Base-by-base conservation (phyloP, 2,888 invertebrate species). In the Drosophila limbata region DNA sequence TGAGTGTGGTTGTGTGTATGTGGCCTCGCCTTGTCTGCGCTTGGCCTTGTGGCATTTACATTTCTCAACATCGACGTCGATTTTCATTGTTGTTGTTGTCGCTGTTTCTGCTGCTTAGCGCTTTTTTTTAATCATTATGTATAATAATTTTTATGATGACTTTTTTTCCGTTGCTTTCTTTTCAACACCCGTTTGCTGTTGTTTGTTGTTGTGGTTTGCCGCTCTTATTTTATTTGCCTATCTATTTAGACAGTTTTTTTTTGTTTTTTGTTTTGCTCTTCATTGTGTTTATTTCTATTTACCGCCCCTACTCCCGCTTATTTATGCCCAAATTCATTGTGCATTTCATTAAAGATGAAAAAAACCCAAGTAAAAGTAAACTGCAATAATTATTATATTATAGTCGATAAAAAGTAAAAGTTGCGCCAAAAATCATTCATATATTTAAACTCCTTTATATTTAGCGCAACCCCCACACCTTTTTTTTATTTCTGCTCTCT, bases 31-130 rank as follows among this genome's bases (percentile, higher is more conserved):
- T 86, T 84, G 84, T 82, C 84, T 84, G 84, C 80, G 86, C 83
- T 83, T 87, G 89, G 88, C 88, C 89, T 87, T 89, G 89, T 84
- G 82, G 86, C 85, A 80, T 89, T 87, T 83, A 84, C 87, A 87
- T 87, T 84, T 84, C 84, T 82, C 80, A 87, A 82, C 79, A 79
- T 79, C 71, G 72, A 65, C 59, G 78, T 69, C 57, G 73, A 62
- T 77, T 70, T 70, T 50, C 57, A 59, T 56, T 72, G 60, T 60
- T 47, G 45, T 44, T 57, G 56, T 55, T 65, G 52, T 61, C 55
- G 53, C 39, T 53, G 56, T 55, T 39, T 44, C 71, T 51, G 66
- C 61, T 59, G 74, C 72, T 73, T 67, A 69, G 78, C 71, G 69
- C 71, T 56, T 67, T 86, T 81, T 42, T 86, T 84, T 81, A 84